phyloP scores from a whole-genome alignment of 2,797 vertebrate species.

The Odontamblyopus lacepedii region DNA sequence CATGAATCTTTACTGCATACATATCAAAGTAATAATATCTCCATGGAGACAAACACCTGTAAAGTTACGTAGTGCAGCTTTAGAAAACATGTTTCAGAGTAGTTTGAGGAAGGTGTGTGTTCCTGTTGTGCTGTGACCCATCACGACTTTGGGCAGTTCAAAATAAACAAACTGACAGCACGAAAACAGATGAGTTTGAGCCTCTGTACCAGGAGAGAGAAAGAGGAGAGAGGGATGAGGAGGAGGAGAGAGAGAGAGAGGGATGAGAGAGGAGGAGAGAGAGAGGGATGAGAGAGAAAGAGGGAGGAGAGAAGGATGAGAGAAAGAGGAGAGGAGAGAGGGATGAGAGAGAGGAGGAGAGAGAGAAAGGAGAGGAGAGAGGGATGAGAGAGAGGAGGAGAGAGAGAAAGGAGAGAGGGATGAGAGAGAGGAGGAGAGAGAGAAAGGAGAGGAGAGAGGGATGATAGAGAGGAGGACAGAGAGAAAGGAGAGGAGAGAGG shows the following conservation, averaged over 20 bases:
- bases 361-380: neutral
- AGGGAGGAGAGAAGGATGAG: neutral
- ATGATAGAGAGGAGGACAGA: too few species aligned
- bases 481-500: neutral
- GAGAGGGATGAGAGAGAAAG: neutral
- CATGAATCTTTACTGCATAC: neutral
- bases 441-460: too few species aligned
- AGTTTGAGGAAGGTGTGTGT: neutral
- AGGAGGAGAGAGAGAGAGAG: constrained; percentile 19
- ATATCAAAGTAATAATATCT: too few species aligned
- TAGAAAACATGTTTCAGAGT: too few species aligned
- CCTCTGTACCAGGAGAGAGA: neutral
- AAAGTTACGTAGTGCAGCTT: too few species aligned
- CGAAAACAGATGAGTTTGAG: constrained; percentile 13
- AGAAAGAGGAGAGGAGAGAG: neutral
- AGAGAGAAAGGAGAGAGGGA: too few species aligned
- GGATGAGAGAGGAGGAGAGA: neutral
- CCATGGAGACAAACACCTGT: too few species aligned
- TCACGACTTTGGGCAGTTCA: constrained; percentile 11
- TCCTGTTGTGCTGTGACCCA: constrained; percentile 11
- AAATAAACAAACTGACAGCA: constrained; percentile 46
- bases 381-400: too few species aligned
- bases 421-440: too few species aligned
- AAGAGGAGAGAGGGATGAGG: constrained; percentile 36
- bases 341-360: constrained; percentile 1